These are phyloP conservation scores for Cetoscarus ocellatus DNA, from an alignment of 2,797 vertebrate species.

Conservation along the genomic window DNA sequence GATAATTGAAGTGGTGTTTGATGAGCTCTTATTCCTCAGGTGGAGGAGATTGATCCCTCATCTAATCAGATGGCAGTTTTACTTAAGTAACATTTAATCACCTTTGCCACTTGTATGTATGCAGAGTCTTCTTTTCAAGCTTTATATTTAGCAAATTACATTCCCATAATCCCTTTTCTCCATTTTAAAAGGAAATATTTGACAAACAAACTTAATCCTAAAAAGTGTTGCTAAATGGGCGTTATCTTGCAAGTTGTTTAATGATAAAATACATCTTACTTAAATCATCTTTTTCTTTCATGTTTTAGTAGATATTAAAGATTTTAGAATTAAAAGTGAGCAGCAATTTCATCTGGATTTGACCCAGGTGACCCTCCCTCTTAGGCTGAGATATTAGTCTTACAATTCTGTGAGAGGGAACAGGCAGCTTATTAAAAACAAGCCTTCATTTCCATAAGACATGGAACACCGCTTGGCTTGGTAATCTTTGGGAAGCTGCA, in stretches of 20 bases:
- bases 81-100: constrained; percentile 44
- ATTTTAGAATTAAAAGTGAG: constrained; percentile 80
- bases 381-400: constrained; percentile 79
- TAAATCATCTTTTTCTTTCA: constrained; percentile 48
- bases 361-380: constrained; percentile 73
- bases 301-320: constrained; percentile 75
- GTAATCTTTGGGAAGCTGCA: constrained; percentile 76
- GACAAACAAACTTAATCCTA: constrained; percentile 31
- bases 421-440: constrained; percentile 81
- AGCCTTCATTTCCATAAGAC: constrained; percentile 84
- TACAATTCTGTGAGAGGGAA: constrained; percentile 66
- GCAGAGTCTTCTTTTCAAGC: constrained; percentile 8
- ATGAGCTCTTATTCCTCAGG: constrained; percentile 55
- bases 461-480: constrained; percentile 77
- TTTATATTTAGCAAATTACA: constrained; percentile 26
- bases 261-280: constrained; percentile 46
- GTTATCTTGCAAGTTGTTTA: constrained; percentile 45
- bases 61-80: constrained; percentile 51
- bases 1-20: constrained; percentile 58
- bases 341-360: constrained; percentile 83
- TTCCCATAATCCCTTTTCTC: background rate
- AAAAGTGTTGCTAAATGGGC: constrained; percentile 32
- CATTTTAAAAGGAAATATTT: constrained; percentile 35
- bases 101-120: constrained; percentile 28
- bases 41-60: constrained; percentile 46